Conservation (phyloP, 2,797 vertebrate species). For the Apogon hyalosoma region DNA sequence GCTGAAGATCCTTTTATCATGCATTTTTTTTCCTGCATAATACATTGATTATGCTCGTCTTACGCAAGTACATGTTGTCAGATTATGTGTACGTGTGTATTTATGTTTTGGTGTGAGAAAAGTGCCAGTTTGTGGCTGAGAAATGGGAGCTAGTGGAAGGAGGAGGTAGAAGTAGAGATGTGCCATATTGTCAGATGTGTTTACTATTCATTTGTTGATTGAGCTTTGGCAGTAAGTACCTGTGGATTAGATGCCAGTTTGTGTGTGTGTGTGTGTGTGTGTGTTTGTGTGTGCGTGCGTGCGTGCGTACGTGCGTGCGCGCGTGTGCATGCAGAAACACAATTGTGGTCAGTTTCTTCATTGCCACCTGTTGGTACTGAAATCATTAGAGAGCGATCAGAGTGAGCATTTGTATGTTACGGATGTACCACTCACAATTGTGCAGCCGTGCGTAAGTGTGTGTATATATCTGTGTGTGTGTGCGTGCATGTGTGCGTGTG, state of each 20-base stretch:
- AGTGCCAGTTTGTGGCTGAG: neutral
- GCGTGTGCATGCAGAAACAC: neutral
- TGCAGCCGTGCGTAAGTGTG: no score
- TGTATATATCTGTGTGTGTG: no score
- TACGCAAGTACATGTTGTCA: neutral
- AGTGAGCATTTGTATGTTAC: neutral
- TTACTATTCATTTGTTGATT: constrained; percentile 59
- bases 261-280: constrained; percentile 11
- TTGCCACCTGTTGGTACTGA: constrained; percentile 62
- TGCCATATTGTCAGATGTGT: constrained; percentile 50
- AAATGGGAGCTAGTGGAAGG: neutral
- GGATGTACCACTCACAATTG: neutral
- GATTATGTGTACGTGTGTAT: neutral
- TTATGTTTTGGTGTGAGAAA: neutral
- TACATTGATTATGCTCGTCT: neutral
- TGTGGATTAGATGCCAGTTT: constrained; percentile 47
- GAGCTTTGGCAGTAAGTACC: constrained; percentile 57
- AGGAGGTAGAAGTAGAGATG: constrained; percentile 38
- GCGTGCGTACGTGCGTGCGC: constrained; percentile 13
- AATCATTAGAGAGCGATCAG: neutral
- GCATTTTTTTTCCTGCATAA: fast-evolving
- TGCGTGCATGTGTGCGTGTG: no score
- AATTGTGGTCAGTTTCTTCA: constrained; percentile 5
- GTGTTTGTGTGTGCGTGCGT: constrained; percentile 15
- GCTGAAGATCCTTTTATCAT: neutral